Evolutionary conservation across 2,113 vertebrate species (phyloP), one percentile per base, ranked within the genome.

Genomic region (Mellivora capensis): DNA sequence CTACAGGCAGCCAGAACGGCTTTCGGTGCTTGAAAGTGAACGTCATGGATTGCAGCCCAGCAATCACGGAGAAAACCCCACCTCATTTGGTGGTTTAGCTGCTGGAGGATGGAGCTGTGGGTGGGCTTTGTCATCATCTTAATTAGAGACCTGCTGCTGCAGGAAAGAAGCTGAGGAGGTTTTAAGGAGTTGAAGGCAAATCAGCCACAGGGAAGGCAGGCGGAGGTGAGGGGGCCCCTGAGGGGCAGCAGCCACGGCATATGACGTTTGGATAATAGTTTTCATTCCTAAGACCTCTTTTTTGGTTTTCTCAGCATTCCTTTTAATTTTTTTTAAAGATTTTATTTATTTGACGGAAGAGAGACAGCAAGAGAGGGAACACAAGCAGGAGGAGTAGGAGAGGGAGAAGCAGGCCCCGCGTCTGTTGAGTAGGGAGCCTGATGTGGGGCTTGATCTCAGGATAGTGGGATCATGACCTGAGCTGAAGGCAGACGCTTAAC

Each of bases 21-120:
- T 97, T 99, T 99, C 98, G 99, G 99, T 0, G 99, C 99, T 97
- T 99, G 98, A 98, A 99, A 99, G 98, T 99, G 99, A 97, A 99
- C 99, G 98, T 99, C 99, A 4, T 99, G 99, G 4, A 99, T 99
- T 52, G 99, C 99, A 39, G 99, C 99, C 79, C 99, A 99, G 97
- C 99, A 99, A 99, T 99, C 99, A 2, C 99, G 99, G 93, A 99
- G 99, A 98, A 99, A 99, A 95, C 99, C 99, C 99, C 99, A 99
- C 97, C 99, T 99, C 47, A 99, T 99, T 98, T 99, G 99, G 98
- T 99, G 99, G 99, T 99, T 99, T 88, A 99, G 99, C 99, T 99
- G 99, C 99, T 99, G 99, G 93, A 99, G 99, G 96, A 99, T 99
- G 74, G 99, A 99, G 94, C 99, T 99, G 97, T 99, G 99, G 98